phyloP scores from a whole-genome alignment of 2,888 invertebrate species.

The Troglohyphantes excavatus region DNA sequence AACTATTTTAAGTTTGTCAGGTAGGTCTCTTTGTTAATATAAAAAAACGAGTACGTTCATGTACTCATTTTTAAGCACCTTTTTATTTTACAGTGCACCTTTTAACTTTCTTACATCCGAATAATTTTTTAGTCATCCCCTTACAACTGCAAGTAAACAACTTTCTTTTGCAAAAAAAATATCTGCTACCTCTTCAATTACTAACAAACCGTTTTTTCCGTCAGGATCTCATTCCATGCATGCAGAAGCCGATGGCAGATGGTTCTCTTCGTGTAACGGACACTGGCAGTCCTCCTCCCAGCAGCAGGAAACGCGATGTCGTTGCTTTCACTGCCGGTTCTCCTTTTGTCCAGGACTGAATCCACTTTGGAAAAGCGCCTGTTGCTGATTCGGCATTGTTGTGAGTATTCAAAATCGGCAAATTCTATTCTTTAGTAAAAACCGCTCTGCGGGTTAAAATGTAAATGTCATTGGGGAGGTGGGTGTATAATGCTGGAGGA shows the following conservation, averaged over 20 bases:
- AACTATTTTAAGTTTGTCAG: no score
- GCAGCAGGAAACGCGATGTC: slow-evolving; percentile 25
- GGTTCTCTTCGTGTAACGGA: slow-evolving; percentile 60
- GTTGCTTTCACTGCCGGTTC: neutral
- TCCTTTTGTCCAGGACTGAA: neutral
- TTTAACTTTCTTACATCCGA: neutral
- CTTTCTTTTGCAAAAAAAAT: neutral
- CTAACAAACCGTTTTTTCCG: neutral
- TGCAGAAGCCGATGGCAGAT: slow-evolving; percentile 56
- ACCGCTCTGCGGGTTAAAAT: no score
- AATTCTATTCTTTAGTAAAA: no score
- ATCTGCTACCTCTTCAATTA: neutral
- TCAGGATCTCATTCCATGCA: neutral
- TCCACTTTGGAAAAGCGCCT: neutral
- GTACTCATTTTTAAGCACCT: no score
- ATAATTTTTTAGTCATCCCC: neutral
- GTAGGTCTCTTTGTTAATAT: no score
- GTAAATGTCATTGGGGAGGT: no score
- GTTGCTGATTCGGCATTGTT: neutral
- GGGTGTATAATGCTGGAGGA: no score
- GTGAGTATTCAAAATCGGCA: no score
- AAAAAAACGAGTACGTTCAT: no score
- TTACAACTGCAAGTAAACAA: neutral
- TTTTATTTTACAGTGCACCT: no score
- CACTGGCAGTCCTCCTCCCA: slow-evolving; percentile 18